Evolutionary conservation across 2,797 vertebrate species (phyloP), one percentile per base, ranked within the genome.

Genomic region (Leucoraja ocellata): DNA sequence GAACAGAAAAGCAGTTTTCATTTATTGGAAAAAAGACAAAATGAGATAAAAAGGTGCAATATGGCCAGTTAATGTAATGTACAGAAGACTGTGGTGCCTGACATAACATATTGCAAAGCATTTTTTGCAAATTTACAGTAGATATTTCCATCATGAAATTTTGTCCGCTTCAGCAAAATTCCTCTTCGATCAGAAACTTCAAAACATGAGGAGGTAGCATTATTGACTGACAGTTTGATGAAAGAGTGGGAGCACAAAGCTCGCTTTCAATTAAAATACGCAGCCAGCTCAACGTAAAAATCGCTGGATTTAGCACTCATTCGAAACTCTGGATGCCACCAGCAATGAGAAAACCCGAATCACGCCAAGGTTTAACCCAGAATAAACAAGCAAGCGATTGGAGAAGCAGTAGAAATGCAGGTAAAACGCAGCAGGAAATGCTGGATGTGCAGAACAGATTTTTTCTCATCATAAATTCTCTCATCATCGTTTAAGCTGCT

Each of bases 201-300:
- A 58, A 46, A 46, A 61, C 46, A 83, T 3, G 23, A 28, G 28
- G 80, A 83, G 23, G 25, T 21, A 83, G 54, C 10, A 58, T 83
- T 83, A 83, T 11, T 58, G 23, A 83, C 80, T 58, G 80, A 83
- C 21, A 83, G 77, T 83, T 83, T 58, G 80, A 83, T 83, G 80
- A 58, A 58, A 28, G 46, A 83, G 46, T 25, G 46, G 58, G 58
- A 28, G 46, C 23, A 58, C 46, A 58, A 58, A 28, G 23, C 77
- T 36, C n/a, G 4, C 80, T 83, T 54, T 83, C 46, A 58, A 58
- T 58, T 83, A 83, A 28, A 54, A 58, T 25, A 58, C 10, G 7
- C 23, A 83, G 54, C 23, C 80, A 83, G 80, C 9, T 58, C 46
- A 58, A 58, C 25, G 54, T 83, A 46, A 58, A 83, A 58, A 83